Evolutionary conservation across 2,888 invertebrate species (phyloP).

Genomic region (Cremastinae sp.): DNA sequence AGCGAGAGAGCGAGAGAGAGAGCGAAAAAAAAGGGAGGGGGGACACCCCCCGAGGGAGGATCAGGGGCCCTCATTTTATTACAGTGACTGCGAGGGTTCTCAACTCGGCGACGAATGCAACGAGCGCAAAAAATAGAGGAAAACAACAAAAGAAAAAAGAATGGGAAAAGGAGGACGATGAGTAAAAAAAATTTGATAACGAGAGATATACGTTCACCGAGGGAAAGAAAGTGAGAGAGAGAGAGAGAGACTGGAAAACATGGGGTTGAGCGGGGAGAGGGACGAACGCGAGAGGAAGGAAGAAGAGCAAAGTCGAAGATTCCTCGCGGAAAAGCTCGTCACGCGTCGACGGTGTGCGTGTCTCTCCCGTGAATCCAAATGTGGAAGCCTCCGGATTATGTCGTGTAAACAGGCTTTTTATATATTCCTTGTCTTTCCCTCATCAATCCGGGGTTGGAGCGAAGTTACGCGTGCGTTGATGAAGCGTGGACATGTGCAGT

Average conservation of each 20-base stretch:
- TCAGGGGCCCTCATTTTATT: slow-evolving; percentile 81
- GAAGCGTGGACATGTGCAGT: slow-evolving; percentile 59
- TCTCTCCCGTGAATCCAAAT: slow-evolving; percentile 8
- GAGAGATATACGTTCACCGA: too few relatives aligned
- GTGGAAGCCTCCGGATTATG: slow-evolving; percentile 59
- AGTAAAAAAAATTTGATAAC: not conserved
- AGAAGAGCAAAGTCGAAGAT: too few relatives aligned
- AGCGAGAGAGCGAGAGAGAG: slow-evolving; percentile 26
- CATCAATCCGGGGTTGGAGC: slow-evolving; percentile 28
- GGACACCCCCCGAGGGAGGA: slow-evolving; percentile 77
- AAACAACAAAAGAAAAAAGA: not conserved
- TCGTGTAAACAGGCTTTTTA: slow-evolving; percentile 61
- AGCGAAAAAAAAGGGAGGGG: too few relatives aligned
- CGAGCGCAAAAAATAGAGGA: slow-evolving; percentile 20
- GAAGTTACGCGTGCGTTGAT: slow-evolving; percentile 46
- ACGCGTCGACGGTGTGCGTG: slow-evolving; percentile 17
- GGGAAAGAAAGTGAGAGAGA: slow-evolving; percentile 5
- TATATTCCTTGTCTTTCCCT: slow-evolving; percentile 46
- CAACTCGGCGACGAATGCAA: slow-evolving; percentile 71
- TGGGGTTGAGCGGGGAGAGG: not conserved
- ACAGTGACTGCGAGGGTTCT: slow-evolving; percentile 77
- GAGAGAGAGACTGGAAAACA: not conserved
- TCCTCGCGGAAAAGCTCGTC: not conserved
- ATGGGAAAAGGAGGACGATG: not conserved
- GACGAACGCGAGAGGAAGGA: too few relatives aligned